Percentiles rank a stretch among this genome's conserved stretches.
These are phyloP conservation scores for Leucophenga maculata DNA, from an alignment of 2,888 invertebrate species.

Conservation along the genomic window DNA sequence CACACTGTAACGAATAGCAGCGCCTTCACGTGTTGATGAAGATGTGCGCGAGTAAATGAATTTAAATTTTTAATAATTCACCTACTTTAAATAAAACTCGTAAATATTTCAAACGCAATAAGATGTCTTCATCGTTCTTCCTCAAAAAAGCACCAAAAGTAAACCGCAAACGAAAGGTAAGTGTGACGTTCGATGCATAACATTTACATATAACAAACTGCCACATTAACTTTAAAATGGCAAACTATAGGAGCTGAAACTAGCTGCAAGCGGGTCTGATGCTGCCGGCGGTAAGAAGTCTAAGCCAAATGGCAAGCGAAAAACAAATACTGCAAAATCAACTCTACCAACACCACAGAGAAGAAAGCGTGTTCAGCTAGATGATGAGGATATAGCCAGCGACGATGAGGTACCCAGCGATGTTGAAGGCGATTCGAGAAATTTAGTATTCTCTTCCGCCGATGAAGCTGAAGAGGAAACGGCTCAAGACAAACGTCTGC, in stretches of 20 bases:
- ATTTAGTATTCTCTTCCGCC: conserved; percentile 59
- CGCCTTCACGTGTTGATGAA: background rate
- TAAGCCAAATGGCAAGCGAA: conserved; percentile 37
- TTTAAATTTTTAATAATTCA: conserved; percentile 24
- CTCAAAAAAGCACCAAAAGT: conserved; percentile 76
- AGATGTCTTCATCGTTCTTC: conserved; percentile 75
- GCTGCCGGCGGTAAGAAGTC: conserved; percentile 40
- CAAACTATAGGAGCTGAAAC: background rate
- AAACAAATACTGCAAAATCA: conserved; percentile 48
- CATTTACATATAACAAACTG: background rate
- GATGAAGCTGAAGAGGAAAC: conserved; percentile 77
- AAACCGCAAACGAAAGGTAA: conserved; percentile 74
- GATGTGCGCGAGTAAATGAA: conserved; percentile 14
- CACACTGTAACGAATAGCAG: too few relatives aligned
- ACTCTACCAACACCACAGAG: conserved; percentile 2
- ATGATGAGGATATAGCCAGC: conserved; percentile 79
- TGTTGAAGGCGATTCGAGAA: conserved; percentile 65
- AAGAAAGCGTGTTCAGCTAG: conserved; percentile 61
- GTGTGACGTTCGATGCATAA: background rate
- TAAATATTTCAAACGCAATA: conserved; percentile 11
- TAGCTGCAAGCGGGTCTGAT: conserved; percentile 28
- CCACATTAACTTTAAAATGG: background rate
- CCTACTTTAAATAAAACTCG: background rate
- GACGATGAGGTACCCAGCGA: conserved; percentile 78
- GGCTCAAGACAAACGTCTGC: conserved; percentile 90